Evolutionary conservation across 2,113 vertebrate genomes (phyloP).

Genomic region (Cebidichthys violaceus): DNA sequence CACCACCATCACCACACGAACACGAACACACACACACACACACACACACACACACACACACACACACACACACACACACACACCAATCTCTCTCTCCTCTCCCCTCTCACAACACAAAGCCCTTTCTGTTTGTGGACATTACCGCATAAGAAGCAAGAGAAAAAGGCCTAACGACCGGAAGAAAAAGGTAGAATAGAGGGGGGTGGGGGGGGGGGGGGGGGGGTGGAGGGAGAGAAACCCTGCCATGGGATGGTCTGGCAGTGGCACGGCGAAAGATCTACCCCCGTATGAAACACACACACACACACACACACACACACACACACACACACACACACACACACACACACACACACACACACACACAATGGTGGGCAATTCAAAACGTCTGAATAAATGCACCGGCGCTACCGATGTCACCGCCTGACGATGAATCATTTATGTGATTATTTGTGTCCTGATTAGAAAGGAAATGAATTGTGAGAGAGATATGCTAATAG

Average conservation of each 20-base stretch:
- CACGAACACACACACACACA: slow-evolving; percentile 28
- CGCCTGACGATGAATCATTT: background rate
- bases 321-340: too few relatives aligned
- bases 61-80: slow-evolving; percentile 53
- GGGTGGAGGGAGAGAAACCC: slow-evolving; percentile 17
- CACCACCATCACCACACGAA: slow-evolving; percentile 20
- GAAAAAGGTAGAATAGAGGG: slow-evolving; percentile 64
- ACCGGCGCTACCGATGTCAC: background rate
- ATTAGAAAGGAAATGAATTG: background rate
- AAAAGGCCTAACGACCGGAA: slow-evolving; percentile 76
- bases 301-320: background rate
- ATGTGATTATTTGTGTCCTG: background rate
- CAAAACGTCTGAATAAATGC: slow-evolving; percentile 20
- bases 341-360: background rate
- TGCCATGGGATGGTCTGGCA: slow-evolving; percentile 35
- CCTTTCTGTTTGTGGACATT: slow-evolving; percentile 80
- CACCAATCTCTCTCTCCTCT: slow-evolving; percentile 41
- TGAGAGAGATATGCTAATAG: background rate
- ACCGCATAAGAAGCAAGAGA: slow-evolving; percentile 63
- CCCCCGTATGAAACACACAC: slow-evolving; percentile 19
- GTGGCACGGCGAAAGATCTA: slow-evolving; percentile 20
- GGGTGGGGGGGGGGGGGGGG: background rate
- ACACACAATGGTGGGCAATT: slow-evolving; percentile 7
- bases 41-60: slow-evolving; percentile 27
- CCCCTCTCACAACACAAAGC: slow-evolving; percentile 76